Evolutionary conservation across 2,888 invertebrate genomes (phyloP).

Genomic region (Molorchus minor): DNA sequence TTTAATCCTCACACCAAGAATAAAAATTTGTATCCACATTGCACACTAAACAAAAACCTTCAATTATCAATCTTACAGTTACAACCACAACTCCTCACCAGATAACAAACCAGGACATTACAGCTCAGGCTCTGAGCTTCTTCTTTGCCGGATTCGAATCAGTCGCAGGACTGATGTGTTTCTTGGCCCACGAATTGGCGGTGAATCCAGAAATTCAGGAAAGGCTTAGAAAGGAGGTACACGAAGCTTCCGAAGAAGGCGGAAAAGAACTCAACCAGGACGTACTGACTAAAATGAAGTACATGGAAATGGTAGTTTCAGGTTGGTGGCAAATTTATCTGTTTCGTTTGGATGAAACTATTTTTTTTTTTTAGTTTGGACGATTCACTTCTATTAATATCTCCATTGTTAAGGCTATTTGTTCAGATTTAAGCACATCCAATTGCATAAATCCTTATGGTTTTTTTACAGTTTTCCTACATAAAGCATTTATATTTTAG

Average conservation of each 20-base stretch:
- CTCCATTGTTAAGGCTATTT: background rate
- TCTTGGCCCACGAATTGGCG: conserved; percentile 67
- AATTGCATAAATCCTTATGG: background rate
- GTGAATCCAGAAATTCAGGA: conserved; percentile 68
- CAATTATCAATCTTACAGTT: background rate
- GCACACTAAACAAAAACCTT: background rate
- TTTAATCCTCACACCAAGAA: too few relatives aligned
- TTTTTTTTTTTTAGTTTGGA: too few relatives aligned
- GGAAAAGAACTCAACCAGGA: conserved; percentile 64
- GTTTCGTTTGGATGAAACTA: background rate
- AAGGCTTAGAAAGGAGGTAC: conserved; percentile 63
- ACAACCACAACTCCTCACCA: conserved; percentile 24
- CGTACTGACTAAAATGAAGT: conserved; percentile 66
- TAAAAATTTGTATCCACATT: too few relatives aligned
- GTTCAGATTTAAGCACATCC: background rate
- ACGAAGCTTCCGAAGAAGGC: conserved; percentile 31
- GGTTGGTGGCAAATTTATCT: conserved; percentile 29
- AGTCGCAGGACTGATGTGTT: conserved; percentile 61
- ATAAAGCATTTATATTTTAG: conserved; percentile 47
- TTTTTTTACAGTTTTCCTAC: background rate
- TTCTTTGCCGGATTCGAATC: conserved; percentile 66
- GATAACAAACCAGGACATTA: conserved; percentile 64
- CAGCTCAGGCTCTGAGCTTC: conserved; percentile 66
- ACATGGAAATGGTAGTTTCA: conserved; percentile 65
- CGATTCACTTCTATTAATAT: too few relatives aligned